These are phyloP conservation scores for Popillia japonica DNA, from an alignment of 1,140 invertebrate genomes.

Conservation along the genomic window DNA sequence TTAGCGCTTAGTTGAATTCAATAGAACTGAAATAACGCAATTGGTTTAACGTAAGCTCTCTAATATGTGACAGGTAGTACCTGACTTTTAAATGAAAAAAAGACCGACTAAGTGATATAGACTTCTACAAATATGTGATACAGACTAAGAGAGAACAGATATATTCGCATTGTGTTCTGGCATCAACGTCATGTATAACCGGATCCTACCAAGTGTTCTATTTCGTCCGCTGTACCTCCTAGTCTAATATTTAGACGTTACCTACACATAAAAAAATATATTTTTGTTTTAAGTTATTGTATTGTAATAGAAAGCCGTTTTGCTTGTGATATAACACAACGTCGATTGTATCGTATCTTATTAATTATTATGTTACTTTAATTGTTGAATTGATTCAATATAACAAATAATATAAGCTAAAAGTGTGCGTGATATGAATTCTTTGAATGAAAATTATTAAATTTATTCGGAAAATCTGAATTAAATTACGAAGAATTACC, in stretches of 20 bases:
- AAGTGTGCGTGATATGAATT: too few species aligned
- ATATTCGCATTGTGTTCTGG: background rate
- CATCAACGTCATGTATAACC: background rate
- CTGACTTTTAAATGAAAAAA: slow-evolving; percentile 18
- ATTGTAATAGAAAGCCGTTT: slow-evolving; percentile 4
- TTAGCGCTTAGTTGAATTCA: slow-evolving; percentile 71
- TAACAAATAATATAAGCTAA: too few species aligned
- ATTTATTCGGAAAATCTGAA: too few species aligned
- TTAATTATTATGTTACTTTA: too few species aligned
- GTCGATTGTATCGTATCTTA: background rate
- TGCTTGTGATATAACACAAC: slow-evolving; percentile 8
- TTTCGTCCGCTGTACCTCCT: slow-evolving; percentile 7
- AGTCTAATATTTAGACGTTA: slow-evolving; percentile 34
- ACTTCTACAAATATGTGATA: slow-evolving; percentile 4
- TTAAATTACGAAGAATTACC: too few species aligned
- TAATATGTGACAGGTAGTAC: background rate
- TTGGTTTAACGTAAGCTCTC: slow-evolving; percentile 7
- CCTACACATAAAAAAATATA: background rate
- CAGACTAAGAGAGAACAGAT: background rate
- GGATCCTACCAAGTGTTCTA: background rate
- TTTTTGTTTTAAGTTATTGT: slow-evolving; percentile 14
- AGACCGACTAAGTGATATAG: background rate
- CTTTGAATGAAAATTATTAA: too few species aligned
- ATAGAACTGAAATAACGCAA: background rate
- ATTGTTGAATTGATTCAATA: too few species aligned